A percentile compares a stretch with the other conserved stretches of the same genome.
phyloP scores from a whole-genome alignment of 2,797 vertebrate genomes.

The Poeciliopsis turneri region DNA sequence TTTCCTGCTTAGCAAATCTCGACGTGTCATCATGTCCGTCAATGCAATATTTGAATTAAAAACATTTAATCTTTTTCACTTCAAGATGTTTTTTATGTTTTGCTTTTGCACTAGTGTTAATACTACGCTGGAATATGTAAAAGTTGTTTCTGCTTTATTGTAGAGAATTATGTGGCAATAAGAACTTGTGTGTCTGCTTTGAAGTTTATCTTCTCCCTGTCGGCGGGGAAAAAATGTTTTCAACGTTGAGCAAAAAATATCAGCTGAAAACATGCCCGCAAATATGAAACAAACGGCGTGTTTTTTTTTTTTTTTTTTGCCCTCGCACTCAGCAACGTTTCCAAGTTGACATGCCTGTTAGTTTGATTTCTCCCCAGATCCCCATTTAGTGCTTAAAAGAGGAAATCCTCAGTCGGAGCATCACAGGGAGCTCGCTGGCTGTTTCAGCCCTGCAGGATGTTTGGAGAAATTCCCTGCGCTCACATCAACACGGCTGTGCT shows the following conservation, averaged over 20 bases:
- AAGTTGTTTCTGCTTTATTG: background rate
- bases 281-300: background rate
- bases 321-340: constrained; percentile 25
- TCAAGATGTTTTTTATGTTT: background rate
- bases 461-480: constrained; percentile 79
- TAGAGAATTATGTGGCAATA: background rate
- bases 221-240: background rate
- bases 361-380: constrained; percentile 50
- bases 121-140: background rate
- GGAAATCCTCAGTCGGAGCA: constrained; percentile 78
- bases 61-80: background rate
- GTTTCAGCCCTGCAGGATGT: constrained; percentile 78
- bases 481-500: constrained; percentile 79
- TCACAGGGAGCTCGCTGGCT: constrained; percentile 31
- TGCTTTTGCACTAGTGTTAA: background rate
- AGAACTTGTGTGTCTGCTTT: background rate
- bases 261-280: background rate
- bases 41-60: background rate
- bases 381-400: constrained; percentile 76
- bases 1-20: background rate
- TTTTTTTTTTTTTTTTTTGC: background rate
- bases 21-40: background rate
- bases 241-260: constrained; percentile 7
- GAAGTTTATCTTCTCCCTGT: background rate
- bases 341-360: constrained; percentile 42